A percentile compares a stretch with the other conserved stretches of the same genome.
Evolutionary conservation across 2,888 invertebrate species (phyloP).

Genomic region (Leptinotarsa peninsularis): DNA sequence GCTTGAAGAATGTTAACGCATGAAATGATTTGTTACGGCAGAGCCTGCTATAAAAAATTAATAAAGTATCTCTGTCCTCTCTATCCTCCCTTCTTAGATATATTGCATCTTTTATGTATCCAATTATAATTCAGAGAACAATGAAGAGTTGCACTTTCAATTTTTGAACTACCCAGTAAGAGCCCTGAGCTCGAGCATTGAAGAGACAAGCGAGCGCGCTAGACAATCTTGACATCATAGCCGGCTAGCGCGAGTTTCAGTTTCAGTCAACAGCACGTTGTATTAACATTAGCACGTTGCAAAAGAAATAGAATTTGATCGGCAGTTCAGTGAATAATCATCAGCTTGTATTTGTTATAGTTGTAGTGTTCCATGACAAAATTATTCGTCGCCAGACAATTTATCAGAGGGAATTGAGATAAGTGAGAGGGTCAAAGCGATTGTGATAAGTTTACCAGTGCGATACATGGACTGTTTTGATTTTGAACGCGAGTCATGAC

Average conservation of each 20-base stretch:
- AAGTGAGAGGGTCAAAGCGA: constrained; percentile 10
- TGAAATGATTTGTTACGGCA: neutral
- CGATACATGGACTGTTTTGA: neutral
- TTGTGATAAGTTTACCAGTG: constrained; percentile 7
- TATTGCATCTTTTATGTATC: neutral
- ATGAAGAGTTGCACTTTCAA: neutral
- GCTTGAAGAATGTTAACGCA: neutral
- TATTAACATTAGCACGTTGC: constrained; percentile 15
- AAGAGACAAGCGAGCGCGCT: neutral
- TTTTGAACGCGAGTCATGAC: constrained; percentile 3
- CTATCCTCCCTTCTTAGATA: neutral
- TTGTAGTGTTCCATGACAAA: constrained; percentile 5
- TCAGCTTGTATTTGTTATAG: neutral
- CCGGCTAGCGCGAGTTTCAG: constrained; percentile 28
- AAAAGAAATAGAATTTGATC: constrained; percentile 10
- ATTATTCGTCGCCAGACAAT: neutral
- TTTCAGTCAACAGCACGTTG: constrained; percentile 27
- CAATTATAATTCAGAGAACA: constrained; percentile 1
- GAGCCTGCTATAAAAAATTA: neutral
- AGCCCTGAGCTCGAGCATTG: neutral
- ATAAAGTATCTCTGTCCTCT: neutral
- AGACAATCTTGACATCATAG: constrained; percentile 19
- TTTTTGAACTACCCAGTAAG: neutral
- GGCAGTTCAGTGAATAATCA: constrained; percentile 1
- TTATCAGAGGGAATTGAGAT: neutral